Evolutionary conservation across 2,113 vertebrate species (phyloP), one percentile per base, ranked within the genome.

Genomic region (Grantiella picta): DNA sequence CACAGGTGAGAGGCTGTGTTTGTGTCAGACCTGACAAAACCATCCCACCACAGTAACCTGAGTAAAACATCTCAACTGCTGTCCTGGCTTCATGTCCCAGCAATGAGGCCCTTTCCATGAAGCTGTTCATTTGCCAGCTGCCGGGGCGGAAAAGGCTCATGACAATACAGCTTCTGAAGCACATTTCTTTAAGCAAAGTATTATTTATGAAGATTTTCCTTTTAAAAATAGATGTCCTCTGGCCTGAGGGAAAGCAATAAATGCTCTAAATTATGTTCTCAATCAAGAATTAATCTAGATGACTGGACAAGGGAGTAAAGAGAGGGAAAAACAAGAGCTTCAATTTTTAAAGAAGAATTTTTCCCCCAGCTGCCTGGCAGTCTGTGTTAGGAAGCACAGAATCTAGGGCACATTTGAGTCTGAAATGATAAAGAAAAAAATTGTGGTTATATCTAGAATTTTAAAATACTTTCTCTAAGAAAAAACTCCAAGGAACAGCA

Each of bases 1-100:
- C 0, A 0, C 22, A 40, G 38, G 59, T 0, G 7, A 63, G 29
- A 1, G 19, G 29, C 44, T 47, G 57, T 14, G 6, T 54, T 68
- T 78, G 44, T 57, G 57, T 38, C n/a, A 28, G 16, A 63, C 29
- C 73, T 47, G 57, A 82, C 57, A 40, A 75, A 82, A 84, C 8
- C 61, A 60, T 28, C 31, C 49, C n/a, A 28, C 59, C 71, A n/a
- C 15, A 23, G 28, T 15, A 15, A 85, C 38, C 47, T 14, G 42
- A 44, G 33, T 35, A 36, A 82, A 89, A 57, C 68, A 29, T 33
- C 84, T 78, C 81, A 38, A 3, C 47, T 78, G 44, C 60, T 53
- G 15, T 61, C 40, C 75, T 59, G 59, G 13, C 35, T 72, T 61
- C 22, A 6, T 12, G 42, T 24, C 19, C 27, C 54, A 35, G 42